phyloP scores from a whole-genome alignment of 2,888 invertebrate genomes.

The Hymenopus coronatus region DNA sequence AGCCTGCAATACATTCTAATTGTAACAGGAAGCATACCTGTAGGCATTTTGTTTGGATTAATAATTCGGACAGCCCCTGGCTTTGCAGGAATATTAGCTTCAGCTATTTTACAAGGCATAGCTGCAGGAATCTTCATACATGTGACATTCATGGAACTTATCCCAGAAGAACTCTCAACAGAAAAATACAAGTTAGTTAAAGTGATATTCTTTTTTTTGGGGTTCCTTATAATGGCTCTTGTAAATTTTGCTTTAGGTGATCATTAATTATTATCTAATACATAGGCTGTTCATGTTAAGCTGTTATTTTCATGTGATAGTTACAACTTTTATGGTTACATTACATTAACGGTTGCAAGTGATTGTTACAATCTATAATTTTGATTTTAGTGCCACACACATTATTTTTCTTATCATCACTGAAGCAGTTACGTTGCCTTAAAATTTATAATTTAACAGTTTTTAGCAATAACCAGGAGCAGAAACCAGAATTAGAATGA shows the following conservation, averaged over 20 bases:
- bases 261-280: background rate
- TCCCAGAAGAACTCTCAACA: constrained; percentile 39
- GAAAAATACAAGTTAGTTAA: constrained; percentile 19
- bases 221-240: constrained; percentile 27
- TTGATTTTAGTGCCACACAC: too few species aligned
- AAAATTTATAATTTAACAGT: too few species aligned
- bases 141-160: constrained; percentile 43
- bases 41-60: constrained; percentile 42
- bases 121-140: constrained; percentile 45
- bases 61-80: constrained; percentile 37
- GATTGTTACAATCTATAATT: too few species aligned
- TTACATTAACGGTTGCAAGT: background rate
- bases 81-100: constrained; percentile 38
- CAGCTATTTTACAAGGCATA: constrained; percentile 42
- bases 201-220: constrained; percentile 25
- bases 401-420: too few species aligned
- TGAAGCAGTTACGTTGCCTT: too few species aligned
- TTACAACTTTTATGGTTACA: background rate
- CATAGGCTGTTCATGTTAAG: background rate
- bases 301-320: background rate
- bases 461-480: too few species aligned
- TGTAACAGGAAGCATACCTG: constrained; percentile 42
- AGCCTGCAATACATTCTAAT: constrained; percentile 39
- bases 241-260: constrained; percentile 21
- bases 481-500: too few species aligned